Base-by-base conservation (phyloP, 2,888 invertebrate genomes). In the Brachyptera risi region DNA sequence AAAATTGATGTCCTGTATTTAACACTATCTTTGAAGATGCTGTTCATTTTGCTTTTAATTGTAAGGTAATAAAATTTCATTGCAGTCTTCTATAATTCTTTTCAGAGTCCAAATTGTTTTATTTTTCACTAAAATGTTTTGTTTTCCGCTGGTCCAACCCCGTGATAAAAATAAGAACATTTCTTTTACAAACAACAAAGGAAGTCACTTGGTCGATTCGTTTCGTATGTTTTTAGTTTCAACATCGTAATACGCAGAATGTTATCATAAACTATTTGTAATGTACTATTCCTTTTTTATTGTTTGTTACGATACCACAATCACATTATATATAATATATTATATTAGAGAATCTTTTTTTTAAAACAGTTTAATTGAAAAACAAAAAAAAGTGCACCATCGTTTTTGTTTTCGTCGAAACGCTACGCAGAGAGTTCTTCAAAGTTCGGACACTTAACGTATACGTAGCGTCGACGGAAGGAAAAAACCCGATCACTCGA, bases 61-160 rank as follows among this genome's bases (percentile, higher is more conserved):
- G 19, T 44, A 44, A 27, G n/a, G 37, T 61, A 44, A 44, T 61
- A 56, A 60, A 37, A 54, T 62, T n/a, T 54, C 26, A 58, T 42
- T 62, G 62, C 62, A 62, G 62, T 62, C 62, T 62, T 56, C 56
- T 49, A 31, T 58, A 49, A 57, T 58, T 54, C 56, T 61, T 61
- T 58, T 51, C 42, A 54, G 44, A 57, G 60, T 60, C 63, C 60
- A 63, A 63, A 63, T 40, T 44, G 11, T 44, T 44, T 40, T n/a
- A n/a, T n/a, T 51, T 51, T 54, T 23, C 49, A 44, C 24, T 42
- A 49, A 61, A 57, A 59, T 42, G 38, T 50, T 40, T 27, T 58
- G 40, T 59, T 49, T 60, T 56, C 56, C 15, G 23, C 35, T 56
- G 54, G 50, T 60, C 63, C 59, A 63, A 60, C 51, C 42, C 37